These are phyloP conservation scores for Agrotis clavis DNA, from an alignment of 2,888 invertebrate genomes.

Conservation along the genomic window DNA sequence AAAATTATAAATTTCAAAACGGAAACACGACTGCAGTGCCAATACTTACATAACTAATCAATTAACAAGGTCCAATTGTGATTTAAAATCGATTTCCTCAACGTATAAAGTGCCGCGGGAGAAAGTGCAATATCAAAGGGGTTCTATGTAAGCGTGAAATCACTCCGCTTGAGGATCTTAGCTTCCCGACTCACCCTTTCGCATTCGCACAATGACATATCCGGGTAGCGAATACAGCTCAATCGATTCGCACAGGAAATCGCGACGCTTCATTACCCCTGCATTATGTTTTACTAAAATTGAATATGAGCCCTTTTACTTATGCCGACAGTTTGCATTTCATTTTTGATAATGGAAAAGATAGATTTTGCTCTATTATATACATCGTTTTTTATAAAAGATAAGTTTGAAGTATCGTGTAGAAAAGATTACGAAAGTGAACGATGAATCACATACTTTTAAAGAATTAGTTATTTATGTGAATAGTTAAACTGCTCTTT, in stretches of 20 bases:
- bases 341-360: slow-evolving; percentile 50
- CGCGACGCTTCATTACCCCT: slow-evolving; percentile 84
- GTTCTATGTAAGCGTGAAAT: slow-evolving; percentile 76
- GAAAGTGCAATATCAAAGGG: slow-evolving; percentile 61
- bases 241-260: slow-evolving; percentile 85
- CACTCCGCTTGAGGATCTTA: slow-evolving; percentile 60
- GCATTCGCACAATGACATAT: slow-evolving; percentile 84
- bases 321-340: slow-evolving; percentile 77
- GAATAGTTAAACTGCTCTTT: too few relatives aligned
- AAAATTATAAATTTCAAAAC: slow-evolving; percentile 17
- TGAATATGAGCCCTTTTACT: slow-evolving; percentile 77
- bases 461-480: too few relatives aligned
- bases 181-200: slow-evolving; percentile 81
- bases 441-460: too few relatives aligned
- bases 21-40: slow-evolving; percentile 24
- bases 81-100: slow-evolving; percentile 68
- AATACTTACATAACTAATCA: slow-evolving; percentile 31
- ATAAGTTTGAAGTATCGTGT: background rate
- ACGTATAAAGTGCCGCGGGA: slow-evolving; percentile 46
- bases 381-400: background rate
- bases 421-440: too few relatives aligned
- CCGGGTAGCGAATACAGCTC: slow-evolving; percentile 86
- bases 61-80: slow-evolving; percentile 31
- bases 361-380: slow-evolving; percentile 24
- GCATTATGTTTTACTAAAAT: slow-evolving; percentile 76